phyloP scores from a whole-genome alignment of 2,888 invertebrate species.

The Oxyteleia sp. region DNA sequence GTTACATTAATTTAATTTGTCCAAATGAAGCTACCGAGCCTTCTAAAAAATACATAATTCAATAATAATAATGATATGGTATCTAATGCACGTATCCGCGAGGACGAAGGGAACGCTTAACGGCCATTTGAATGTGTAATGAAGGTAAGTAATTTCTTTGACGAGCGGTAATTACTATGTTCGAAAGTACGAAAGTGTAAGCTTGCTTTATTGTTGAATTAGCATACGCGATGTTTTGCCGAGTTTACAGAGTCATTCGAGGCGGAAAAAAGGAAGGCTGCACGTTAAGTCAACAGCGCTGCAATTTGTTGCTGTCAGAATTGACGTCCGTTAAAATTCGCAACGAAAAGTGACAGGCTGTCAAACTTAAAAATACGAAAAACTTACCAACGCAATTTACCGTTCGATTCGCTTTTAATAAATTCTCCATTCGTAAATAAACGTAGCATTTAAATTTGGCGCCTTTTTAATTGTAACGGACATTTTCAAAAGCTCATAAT shows the following conservation, averaged over 20 bases:
- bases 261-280: constrained; percentile 37
- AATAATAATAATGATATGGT: constrained; percentile 66
- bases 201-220: constrained; percentile 71
- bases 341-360: background rate
- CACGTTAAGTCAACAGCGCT: constrained; percentile 52
- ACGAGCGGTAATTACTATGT: constrained; percentile 75
- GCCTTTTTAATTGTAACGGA: too few species aligned
- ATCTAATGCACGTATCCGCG: constrained; percentile 53
- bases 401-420: background rate
- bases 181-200: constrained; percentile 72
- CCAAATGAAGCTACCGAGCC: constrained; percentile 41
- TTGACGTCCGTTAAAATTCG: constrained; percentile 39
- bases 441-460: too few species aligned
- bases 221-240: constrained; percentile 71
- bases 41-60: constrained; percentile 46
- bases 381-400: background rate
- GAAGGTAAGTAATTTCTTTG: constrained; percentile 75
- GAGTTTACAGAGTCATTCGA: constrained; percentile 72
- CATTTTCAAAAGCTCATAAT: too few species aligned
- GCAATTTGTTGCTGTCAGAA: constrained; percentile 56
- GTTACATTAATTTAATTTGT: background rate
- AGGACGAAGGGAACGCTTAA: constrained; percentile 60
- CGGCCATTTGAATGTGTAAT: constrained; percentile 72
- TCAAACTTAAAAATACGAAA: background rate
- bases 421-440: too few species aligned